Evolutionary conservation across 1,140 invertebrate genomes (phyloP).

Genomic region (Pseudomyrmex sp.): DNA sequence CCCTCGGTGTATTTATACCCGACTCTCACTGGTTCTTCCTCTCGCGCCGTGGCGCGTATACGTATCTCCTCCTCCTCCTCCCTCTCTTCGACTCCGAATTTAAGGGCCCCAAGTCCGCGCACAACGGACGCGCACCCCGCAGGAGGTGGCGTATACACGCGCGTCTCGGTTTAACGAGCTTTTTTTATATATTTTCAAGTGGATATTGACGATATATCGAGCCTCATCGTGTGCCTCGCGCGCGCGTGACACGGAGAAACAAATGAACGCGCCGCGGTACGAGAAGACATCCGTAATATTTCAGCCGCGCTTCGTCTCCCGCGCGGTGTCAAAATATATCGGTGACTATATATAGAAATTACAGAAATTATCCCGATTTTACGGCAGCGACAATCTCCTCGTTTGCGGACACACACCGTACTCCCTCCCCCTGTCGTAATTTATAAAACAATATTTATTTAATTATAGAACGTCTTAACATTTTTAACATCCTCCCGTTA

Average conservation of each 20-base stretch:
- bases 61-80: not conserved
- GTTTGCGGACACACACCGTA: not conserved
- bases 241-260: conserved; percentile 17
- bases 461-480: conserved; percentile 29
- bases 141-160: conserved; percentile 65
- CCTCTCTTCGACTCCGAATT: conserved; percentile 62
- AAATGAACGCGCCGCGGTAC: conserved; percentile 24
- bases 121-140: conserved; percentile 49
- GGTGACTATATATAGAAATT: conserved; percentile 17
- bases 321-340: not conserved
- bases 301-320: not conserved
- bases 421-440: not conserved
- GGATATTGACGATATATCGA: conserved; percentile 32
- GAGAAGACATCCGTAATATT: conserved; percentile 37
- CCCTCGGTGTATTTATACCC: conserved; percentile 79
- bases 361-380: conserved; percentile 21
- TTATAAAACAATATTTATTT: conserved; percentile 19
- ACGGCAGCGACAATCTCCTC: not conserved
- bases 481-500: conserved; percentile 15
- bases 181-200: conserved; percentile 67
- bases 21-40: conserved; percentile 77
- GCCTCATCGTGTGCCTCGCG: conserved; percentile 25
- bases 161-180: conserved; percentile 71
- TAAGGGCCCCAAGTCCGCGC: conserved; percentile 60
- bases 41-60: conserved; percentile 54